phyloP scores from a whole-genome alignment of 2,113 vertebrate species.

The Ptychochromis oligacanthus region DNA sequence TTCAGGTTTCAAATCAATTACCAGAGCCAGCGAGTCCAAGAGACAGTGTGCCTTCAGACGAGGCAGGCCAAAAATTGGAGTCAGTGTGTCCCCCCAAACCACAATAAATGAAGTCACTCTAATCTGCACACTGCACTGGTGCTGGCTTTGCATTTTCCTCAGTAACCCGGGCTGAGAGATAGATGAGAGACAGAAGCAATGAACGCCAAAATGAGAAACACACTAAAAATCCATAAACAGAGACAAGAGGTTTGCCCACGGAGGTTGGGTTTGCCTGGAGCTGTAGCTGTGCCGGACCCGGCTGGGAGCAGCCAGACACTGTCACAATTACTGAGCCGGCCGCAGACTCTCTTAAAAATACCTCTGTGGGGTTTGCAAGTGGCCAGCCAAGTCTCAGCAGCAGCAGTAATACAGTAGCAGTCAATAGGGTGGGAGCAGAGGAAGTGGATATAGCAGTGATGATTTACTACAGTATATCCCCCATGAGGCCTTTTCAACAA shows the following conservation, averaged over 20 bases:
- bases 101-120: conserved; percentile 53
- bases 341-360: conserved; percentile 83
- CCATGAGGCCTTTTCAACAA: neutral
- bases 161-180: conserved; percentile 14
- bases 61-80: conserved; percentile 17
- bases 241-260: conserved; percentile 53
- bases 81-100: conserved; percentile 37
- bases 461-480: conserved; percentile 33
- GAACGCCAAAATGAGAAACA: conserved; percentile 48
- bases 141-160: conserved; percentile 20
- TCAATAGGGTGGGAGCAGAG: conserved; percentile 40
- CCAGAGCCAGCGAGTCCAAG: neutral
- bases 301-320: conserved; percentile 73
- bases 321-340: conserved; percentile 73
- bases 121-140: conserved; percentile 34
- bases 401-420: conserved; percentile 67
- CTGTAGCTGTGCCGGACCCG: conserved; percentile 55
- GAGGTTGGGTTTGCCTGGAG: conserved; percentile 57
- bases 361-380: conserved; percentile 70
- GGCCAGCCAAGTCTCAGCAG: conserved; percentile 68
- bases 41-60: conserved; percentile 15
- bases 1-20: conserved; percentile 52
- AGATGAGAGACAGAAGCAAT: conserved; percentile 29
- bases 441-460: conserved; percentile 46
- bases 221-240: conserved; percentile 51